Evolutionary conservation across 2,888 invertebrate genomes (phyloP), one percentile per base, ranked within the genome.

Genomic region (Seira musarum): DNA sequence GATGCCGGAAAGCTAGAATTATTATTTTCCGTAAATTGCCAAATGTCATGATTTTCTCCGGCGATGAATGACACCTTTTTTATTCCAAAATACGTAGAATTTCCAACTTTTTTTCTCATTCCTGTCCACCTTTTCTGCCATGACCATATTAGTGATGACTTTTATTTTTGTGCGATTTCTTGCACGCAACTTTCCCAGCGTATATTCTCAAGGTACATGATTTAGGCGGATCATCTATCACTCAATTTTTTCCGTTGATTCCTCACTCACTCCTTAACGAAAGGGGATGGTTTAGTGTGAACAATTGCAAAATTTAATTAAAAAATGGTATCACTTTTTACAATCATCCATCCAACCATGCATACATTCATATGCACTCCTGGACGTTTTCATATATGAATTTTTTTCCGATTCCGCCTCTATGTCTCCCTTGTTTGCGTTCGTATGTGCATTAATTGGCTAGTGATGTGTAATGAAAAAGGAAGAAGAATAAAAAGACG

Each of bases 211-310:
- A 22, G n/a, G 75, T 80, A 80, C 80, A 80, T 80, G 80, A 80
- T 75, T 80, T 80, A 80, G 80, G 80, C 80, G 80, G 80, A 74
- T 71, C 74, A 69, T 80, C 74, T 64, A 74, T 80, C 80, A 74
- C 65, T 74, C 80, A 74, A 22, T 60, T 64, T 65, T 64, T 35
- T 65, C 8, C 46, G 53, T 57, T 2, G 10, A 49, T 67, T 21
- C 1, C 46, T 40, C 30, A 13, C n/a, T 61, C 40, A 63, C 17
- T 71, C 22, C 17, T n/a, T n/a, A n/a, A n/a, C n/a, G n/a, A n/a
- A n/a, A n/a, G n/a, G n/a, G n/a, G n/a, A n/a, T 17, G 25, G 30
- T 22, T 19, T 40, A 13, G 74, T 65, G 80, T 63, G 69, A 74
- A 74, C 49, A 60, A 72, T 60, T 65, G 30, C 69, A 70, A 35